Base-by-base conservation (phyloP, 2,113 vertebrate genomes). In the Talpa occidentalis region DNA sequence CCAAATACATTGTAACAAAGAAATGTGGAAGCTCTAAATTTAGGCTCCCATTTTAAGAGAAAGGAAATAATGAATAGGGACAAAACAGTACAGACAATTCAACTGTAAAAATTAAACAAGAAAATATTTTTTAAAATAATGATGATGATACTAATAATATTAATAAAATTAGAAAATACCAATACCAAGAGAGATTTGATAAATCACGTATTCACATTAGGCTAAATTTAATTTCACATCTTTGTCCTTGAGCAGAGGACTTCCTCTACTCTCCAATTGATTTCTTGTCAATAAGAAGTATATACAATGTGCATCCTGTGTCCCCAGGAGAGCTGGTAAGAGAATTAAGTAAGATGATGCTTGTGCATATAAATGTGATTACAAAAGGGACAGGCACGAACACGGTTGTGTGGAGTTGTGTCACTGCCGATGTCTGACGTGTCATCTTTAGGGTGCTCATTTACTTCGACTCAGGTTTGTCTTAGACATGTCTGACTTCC, bases 31-130 rank as follows among this genome's bases (percentile, higher is more conserved):
- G 28, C 30, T 88, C 32, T 60, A 81, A 88, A 85, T 91, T 92
- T 82, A 90, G 60, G 89, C 28, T 64, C 37, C 49, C 64, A 62
- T 37, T 44, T 81, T 79, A 79, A 86, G 42, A 79, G n/a, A 56
- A 82, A 95, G 78, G 44, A 96, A 90, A 94, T 77, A 79, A 77
- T 28, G n/a, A 69, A 64, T 17, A 56, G 56, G 47, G 10, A 62
- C 19, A 56, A 67, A 40, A 78, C 0, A 54, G 52, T 32, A 54
- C 5, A 79, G 30, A 54, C 2, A 16, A 64, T 69, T 77, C 16
- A 37, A 56, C 35, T 49, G 2, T 14, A 37, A 86, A 64, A 49
- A 26, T 79, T 49, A 47, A 94, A 64, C 0, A 49, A 86, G 30
- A 67, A 60, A 40, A 37, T 44, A 44, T 12, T 90, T n/a, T 88